Evolutionary conservation across 2,797 vertebrate species (phyloP).

Genomic region (Pristis pectinata): DNA sequence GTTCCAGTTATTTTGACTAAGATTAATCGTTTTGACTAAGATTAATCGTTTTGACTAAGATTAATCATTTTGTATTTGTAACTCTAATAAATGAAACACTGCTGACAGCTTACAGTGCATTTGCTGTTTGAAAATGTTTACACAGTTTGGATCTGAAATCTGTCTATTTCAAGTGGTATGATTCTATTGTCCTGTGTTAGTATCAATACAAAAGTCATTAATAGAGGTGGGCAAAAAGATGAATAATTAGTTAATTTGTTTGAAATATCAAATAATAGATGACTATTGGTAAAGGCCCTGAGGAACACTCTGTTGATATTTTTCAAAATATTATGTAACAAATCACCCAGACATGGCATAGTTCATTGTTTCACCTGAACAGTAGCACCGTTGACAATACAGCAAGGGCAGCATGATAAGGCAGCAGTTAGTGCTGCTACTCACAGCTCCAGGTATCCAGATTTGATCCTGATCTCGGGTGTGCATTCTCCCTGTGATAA

Average conservation of each 20-base stretch:
- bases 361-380: not conserved
- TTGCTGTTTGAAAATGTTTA: not conserved
- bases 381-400: not conserved
- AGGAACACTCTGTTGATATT: not conserved
- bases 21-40: not conserved
- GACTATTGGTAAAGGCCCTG: not conserved
- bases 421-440: not conserved
- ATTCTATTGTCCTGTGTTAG: not conserved
- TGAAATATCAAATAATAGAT: not conserved
- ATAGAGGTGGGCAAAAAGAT: not conserved
- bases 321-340: not conserved
- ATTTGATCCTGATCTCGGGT: too few species aligned
- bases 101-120: not conserved
- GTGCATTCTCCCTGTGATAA: too few species aligned
- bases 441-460: too few species aligned
- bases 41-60: not conserved
- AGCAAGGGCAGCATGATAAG: too few species aligned
- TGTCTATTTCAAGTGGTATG: not conserved
- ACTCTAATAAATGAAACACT: not conserved
- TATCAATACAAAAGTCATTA: not conserved
- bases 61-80: not conserved
- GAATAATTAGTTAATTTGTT: not conserved
- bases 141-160: constrained; percentile 1
- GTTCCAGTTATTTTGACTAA: not conserved
- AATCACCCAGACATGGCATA: not conserved